A percentile compares a stretch with the other conserved stretches of the same genome.
Conservation (phyloP, 2,888 invertebrate genomes). For the Stenotaenia linearis region DNA sequence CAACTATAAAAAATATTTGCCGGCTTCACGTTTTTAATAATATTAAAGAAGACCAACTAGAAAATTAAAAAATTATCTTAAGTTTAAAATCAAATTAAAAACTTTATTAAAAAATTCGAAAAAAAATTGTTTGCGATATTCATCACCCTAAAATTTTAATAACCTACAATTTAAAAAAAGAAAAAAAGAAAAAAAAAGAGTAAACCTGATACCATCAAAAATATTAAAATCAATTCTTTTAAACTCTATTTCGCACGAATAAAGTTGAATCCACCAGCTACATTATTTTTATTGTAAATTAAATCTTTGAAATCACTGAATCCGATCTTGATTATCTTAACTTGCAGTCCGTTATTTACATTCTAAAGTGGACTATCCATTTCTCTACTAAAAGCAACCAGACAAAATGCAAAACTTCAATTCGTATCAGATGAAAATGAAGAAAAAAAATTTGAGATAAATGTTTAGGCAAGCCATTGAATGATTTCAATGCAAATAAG, state of each 20-base stretch:
- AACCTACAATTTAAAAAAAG: too few species aligned
- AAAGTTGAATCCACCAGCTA: background rate
- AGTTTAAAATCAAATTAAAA: background rate
- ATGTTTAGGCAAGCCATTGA: conserved; percentile 13
- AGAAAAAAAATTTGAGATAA: background rate
- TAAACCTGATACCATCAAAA: too few species aligned
- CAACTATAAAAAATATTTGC: too few species aligned
- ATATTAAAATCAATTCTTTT: too few species aligned
- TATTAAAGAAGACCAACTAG: too few species aligned
- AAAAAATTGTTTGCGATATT: background rate
- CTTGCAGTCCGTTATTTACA: background rate
- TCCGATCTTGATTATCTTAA: background rate
- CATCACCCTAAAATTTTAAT: background rate
- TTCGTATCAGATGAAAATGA: background rate
- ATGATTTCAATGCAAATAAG: conserved; percentile 26
- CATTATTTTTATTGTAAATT: background rate
- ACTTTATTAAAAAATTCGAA: background rate
- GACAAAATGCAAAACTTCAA: background rate
- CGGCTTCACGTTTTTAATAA: too few species aligned
- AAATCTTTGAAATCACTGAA: background rate
- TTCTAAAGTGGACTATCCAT: background rate
- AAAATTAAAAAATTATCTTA: background rate
- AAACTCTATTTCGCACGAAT: background rate
- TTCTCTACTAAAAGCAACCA: background rate
- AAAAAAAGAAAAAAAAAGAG: too few species aligned